Evolutionary conservation across 2,797 vertebrate genomes (phyloP).

Genomic region (Emydoidea blandingii): DNA sequence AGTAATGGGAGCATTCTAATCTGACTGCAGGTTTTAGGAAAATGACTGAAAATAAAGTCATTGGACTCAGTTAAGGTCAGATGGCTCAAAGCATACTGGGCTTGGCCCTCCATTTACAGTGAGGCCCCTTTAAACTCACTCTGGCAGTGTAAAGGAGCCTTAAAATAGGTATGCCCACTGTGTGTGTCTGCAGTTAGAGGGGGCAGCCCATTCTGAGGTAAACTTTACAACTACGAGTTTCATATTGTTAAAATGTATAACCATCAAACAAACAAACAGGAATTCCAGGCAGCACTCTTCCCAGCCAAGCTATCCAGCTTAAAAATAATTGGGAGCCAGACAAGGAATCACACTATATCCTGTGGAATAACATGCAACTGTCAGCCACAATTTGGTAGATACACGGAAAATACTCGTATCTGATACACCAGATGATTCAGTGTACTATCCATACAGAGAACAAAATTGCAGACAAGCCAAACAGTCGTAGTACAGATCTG

Average conservation of each 20-base stretch:
- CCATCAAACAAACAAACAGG: not conserved
- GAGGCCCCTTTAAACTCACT: not conserved
- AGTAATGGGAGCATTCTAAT: not conserved
- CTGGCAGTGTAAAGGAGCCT: not conserved
- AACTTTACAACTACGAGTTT: no score
- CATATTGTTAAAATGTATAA: not conserved
- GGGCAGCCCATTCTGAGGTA: not conserved
- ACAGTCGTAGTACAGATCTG: not conserved
- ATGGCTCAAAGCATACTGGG: not conserved
- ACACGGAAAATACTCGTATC: not conserved
- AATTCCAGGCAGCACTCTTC: not conserved
- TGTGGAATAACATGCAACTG: not conserved
- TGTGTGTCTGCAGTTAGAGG: not conserved
- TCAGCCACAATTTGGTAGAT: not conserved
- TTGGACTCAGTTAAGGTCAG: not conserved
- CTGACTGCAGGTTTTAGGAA: not conserved
- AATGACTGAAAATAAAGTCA: not conserved
- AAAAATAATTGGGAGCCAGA: not conserved
- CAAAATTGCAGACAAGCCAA: not conserved
- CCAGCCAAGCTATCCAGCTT: not conserved
- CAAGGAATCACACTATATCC: not conserved
- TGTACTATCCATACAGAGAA: not conserved
- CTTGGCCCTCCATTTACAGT: rapidly evolving
- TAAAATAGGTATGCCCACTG: not conserved
- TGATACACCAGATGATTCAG: not conserved